These are phyloP conservation scores for Arctia plantaginis DNA, from an alignment of 2,888 invertebrate species.

Conservation along the genomic window DNA sequence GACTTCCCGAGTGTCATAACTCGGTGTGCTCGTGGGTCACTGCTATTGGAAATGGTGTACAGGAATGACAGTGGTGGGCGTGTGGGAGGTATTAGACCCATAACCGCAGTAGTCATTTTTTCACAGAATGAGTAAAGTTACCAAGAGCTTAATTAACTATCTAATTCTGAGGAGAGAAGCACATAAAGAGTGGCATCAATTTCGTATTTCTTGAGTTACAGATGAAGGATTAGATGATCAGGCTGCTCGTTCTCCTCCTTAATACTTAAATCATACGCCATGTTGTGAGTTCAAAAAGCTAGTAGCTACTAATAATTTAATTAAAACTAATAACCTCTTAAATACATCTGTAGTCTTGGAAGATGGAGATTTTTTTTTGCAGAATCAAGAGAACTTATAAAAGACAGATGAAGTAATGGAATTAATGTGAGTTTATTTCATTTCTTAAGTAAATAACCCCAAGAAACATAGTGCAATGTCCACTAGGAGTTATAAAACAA, in stretches of 20 bases:
- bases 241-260: background rate
- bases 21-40: too few species aligned
- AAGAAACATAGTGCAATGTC: slow-evolving; percentile 26
- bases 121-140: background rate
- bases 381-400: background rate
- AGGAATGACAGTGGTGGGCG: too few species aligned
- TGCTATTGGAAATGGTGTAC: too few species aligned
- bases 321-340: too few species aligned
- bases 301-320: too few species aligned
- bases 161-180: background rate
- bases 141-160: background rate
- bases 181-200: background rate
- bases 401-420: background rate
- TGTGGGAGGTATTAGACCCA: too few species aligned
- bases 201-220: background rate
- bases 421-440: background rate
- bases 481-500: slow-evolving; percentile 49
- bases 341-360: too few species aligned
- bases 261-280: background rate
- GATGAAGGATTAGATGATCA: background rate
- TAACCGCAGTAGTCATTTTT: background rate
- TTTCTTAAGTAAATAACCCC: slow-evolving; percentile 20
- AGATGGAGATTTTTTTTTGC: background rate
- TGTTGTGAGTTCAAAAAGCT: background rate
- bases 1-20: too few species aligned